Evolutionary conservation across 2,797 vertebrate genomes (phyloP).

Genomic region (Linurgus olivaceus): DNA sequence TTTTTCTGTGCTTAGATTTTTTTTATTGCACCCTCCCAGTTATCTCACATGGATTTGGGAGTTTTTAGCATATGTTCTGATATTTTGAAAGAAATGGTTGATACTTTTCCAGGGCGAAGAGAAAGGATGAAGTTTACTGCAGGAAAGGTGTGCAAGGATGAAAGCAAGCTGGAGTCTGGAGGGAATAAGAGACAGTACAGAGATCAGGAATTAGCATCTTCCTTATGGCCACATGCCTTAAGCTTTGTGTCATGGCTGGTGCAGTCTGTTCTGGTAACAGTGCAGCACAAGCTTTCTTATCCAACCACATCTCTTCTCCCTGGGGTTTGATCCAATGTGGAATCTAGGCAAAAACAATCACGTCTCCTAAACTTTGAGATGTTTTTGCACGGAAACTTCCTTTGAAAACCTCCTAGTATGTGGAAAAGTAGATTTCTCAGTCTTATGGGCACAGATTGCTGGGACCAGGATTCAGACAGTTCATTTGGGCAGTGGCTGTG

Average conservation of each 20-base stretch:
- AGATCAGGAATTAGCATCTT: background rate
- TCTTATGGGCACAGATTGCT: background rate
- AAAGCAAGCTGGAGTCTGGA: background rate
- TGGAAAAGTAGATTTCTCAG: background rate
- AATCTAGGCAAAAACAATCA: background rate
- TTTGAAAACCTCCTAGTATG: background rate
- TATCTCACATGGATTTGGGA: background rate
- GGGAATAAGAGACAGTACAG: background rate
- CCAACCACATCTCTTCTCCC: background rate
- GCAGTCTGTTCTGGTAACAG: background rate
- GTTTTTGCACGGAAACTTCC: background rate
- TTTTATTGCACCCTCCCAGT: background rate
- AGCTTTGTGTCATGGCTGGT: background rate
- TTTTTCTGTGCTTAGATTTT: background rate
- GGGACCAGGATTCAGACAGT: background rate
- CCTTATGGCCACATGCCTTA: background rate
- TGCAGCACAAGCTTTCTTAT: background rate
- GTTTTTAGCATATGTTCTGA: background rate
- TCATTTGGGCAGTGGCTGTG: background rate
- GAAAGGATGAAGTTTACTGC: background rate
- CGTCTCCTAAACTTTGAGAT: background rate
- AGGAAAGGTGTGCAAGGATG: background rate
- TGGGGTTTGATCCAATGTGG: background rate
- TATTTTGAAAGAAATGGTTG: background rate
- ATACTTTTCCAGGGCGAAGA: background rate